Conservation (phyloP, 2,113 vertebrate genomes). For the Amphiprion percula region DNA sequence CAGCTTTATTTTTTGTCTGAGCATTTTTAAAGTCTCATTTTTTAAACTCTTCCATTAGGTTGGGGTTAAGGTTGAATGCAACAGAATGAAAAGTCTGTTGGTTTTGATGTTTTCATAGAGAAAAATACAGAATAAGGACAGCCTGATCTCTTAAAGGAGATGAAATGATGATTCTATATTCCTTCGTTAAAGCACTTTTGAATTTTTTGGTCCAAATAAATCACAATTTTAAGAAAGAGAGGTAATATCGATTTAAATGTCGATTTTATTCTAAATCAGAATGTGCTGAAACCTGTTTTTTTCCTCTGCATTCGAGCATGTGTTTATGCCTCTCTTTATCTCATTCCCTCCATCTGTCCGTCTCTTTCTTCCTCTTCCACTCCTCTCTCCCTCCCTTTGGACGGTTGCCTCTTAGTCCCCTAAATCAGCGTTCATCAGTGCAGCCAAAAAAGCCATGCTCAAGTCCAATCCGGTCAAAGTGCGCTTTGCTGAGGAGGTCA, state of each 20-base stretch:
- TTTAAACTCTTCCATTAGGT: background rate
- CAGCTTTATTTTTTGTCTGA: no score
- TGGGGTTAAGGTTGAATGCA: background rate
- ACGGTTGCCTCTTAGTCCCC: constrained; percentile 88
- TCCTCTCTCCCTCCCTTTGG: constrained; percentile 46
- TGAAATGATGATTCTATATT: no score
- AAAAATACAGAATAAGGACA: no score
- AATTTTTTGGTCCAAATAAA: no score
- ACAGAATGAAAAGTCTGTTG: no score
- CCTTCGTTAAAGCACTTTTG: no score
- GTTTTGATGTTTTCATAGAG: background rate
- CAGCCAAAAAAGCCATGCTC: constrained; percentile 98
- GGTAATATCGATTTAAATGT: background rate
- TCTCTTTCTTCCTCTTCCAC: constrained; percentile 7
- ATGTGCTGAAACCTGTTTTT: background rate
- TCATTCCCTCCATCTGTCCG: constrained; percentile 32
- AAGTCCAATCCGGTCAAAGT: constrained; percentile 99
- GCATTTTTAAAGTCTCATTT: background rate
- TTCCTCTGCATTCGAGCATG: constrained; percentile 9
- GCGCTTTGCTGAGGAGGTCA: constrained; percentile 98
- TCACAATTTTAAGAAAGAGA: no score
- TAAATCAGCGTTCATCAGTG: constrained; percentile 99
- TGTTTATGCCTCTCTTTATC: constrained; percentile 48
- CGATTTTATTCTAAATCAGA: background rate
- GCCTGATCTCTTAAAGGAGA: no score